A percentile compares a stretch with the other conserved stretches of the same genome.
These are phyloP conservation scores for Tupaia chinensis DNA, from an alignment of 2,113 vertebrate genomes.

Conservation along the genomic window DNA sequence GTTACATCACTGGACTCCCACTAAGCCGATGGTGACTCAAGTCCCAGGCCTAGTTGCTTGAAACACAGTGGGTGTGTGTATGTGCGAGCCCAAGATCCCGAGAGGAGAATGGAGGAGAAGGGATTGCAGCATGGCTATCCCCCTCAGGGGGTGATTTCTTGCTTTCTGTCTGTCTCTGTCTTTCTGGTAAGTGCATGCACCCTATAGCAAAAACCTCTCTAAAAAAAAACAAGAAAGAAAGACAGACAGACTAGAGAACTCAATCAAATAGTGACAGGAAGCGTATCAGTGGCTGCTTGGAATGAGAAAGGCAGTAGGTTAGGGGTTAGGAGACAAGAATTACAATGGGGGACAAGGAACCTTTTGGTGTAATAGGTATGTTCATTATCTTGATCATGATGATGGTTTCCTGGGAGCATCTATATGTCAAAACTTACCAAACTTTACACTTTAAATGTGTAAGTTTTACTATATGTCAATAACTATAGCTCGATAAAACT, in stretches of 20 bases:
- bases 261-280: not conserved
- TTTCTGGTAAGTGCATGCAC: too few relatives aligned
- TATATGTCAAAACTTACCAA: not conserved
- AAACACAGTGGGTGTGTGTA: too few relatives aligned
- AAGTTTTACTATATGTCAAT: not conserved
- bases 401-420: not conserved
- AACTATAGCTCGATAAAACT: not conserved
- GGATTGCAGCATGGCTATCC: too few relatives aligned
- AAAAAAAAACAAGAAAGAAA: too few relatives aligned
- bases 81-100: too few relatives aligned
- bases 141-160: too few relatives aligned
- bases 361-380: not conserved
- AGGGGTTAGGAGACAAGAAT: not conserved
- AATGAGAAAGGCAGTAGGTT: not conserved
- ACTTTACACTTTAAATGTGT: conserved; percentile 15
- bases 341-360: not conserved
- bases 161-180: too few relatives aligned
- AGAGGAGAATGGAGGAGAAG: too few relatives aligned
- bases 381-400: not conserved
- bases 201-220: too few relatives aligned
- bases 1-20: too few relatives aligned
- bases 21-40: too few relatives aligned
- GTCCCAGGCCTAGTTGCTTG: too few relatives aligned
- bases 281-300: not conserved
- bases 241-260: not conserved